Evolutionary conservation across 2,797 vertebrate genomes (phyloP).

Genomic region (Notolabrus celidotus): DNA sequence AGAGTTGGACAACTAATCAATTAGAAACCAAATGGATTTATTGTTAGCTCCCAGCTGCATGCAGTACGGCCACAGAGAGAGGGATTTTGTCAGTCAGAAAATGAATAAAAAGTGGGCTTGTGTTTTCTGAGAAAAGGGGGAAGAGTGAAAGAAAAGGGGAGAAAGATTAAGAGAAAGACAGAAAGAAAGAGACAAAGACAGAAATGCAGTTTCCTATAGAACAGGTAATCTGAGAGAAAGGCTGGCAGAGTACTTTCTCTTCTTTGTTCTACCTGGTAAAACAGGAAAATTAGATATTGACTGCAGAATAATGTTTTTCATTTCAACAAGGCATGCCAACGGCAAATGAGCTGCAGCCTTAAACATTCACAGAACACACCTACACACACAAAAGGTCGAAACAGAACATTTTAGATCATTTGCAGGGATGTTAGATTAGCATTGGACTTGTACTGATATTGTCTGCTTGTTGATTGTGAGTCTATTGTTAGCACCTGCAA

Average conservation of each 20-base stretch:
- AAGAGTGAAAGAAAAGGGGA: no score
- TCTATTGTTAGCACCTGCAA: background rate
- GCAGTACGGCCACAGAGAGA: background rate
- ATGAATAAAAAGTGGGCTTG: background rate
- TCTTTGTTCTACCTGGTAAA: conserved; percentile 79
- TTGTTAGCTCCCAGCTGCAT: conserved; percentile 29
- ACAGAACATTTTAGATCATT: background rate
- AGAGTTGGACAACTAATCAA: conserved; percentile 32
- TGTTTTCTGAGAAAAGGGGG: background rate
- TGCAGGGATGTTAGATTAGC: background rate
- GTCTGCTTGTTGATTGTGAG: no score
- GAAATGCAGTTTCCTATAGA: conserved; percentile 31
- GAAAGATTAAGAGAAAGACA: no score
- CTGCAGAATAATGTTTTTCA: conserved; percentile 68
- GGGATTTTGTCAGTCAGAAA: conserved; percentile 13
- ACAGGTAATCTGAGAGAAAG: conserved; percentile 20
- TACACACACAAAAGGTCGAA: background rate
- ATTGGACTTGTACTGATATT: no score
- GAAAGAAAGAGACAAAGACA: background rate
- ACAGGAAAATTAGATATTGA: conserved; percentile 81
- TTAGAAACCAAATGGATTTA: conserved; percentile 40
- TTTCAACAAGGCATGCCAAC: conserved; percentile 26
- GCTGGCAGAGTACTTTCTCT: conserved; percentile 41
- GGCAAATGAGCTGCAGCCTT: conserved; percentile 35
- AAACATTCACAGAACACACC: conserved; percentile 28